Evolutionary conservation across 2,888 invertebrate genomes (phyloP).

Genomic region (Lymantria dispar): DNA sequence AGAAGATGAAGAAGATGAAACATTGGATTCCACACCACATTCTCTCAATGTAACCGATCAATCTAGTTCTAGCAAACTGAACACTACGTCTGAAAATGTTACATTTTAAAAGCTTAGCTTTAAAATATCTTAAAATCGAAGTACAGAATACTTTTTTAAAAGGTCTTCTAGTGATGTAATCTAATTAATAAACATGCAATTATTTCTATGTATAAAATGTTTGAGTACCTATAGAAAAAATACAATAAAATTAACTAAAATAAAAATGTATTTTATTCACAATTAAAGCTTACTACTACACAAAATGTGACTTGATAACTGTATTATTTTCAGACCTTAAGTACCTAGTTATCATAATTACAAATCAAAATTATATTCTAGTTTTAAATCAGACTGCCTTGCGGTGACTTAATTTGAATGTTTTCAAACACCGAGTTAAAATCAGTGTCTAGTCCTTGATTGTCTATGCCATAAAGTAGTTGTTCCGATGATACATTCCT

Average conservation of each 20-base stretch:
- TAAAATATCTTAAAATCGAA: too few species aligned
- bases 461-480: constrained; percentile 80
- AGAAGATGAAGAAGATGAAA: constrained; percentile 91
- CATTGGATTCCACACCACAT: constrained; percentile 69
- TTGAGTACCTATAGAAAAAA: too few species aligned
- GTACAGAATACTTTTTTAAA: too few species aligned
- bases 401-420: constrained; percentile 80
- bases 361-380: not conserved
- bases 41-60: constrained; percentile 57
- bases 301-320: not conserved
- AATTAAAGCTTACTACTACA: not conserved
- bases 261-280: constrained; percentile 4
- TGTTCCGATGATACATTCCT: constrained; percentile 67
- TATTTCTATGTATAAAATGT: not conserved
- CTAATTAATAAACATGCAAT: not conserved
- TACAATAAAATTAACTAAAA: constrained; percentile 4
- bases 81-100: constrained; percentile 34
- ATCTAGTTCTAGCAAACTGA: constrained; percentile 47
- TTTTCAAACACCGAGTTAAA: constrained; percentile 84
- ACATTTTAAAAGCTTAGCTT: constrained; percentile 27
- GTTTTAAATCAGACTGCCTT: constrained; percentile 60
- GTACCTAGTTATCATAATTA: not conserved
- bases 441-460: constrained; percentile 83
- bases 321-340: not conserved
- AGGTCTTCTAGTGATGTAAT: too few species aligned